phyloP scores from a whole-genome alignment of 2,888 invertebrate species.

The Hirtodrosophila duncani region DNA sequence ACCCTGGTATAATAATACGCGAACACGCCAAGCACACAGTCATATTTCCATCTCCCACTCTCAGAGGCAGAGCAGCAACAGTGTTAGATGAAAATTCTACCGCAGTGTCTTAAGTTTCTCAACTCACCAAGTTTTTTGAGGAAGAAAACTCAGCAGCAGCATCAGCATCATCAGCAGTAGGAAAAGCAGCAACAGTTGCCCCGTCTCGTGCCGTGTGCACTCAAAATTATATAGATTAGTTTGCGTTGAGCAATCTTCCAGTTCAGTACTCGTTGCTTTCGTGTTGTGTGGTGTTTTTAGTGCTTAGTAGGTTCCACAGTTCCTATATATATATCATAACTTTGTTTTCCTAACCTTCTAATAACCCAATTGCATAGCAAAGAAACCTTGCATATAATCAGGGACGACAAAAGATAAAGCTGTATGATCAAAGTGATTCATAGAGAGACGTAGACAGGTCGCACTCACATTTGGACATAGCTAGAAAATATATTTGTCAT shows the following conservation, averaged over 20 bases:
- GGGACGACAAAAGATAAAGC: too few species aligned
- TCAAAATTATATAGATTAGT: conserved; percentile 72
- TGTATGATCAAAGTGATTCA: too few species aligned
- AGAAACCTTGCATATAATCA: too few species aligned
- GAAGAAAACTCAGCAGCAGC: conserved; percentile 31
- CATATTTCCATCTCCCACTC: conserved; percentile 71
- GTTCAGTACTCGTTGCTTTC: conserved; percentile 64
- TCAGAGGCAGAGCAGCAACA: conserved; percentile 56
- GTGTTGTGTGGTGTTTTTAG: conserved; percentile 58
- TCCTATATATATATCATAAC: conserved; percentile 24
- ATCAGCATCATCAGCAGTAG: background rate
- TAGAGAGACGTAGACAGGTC: background rate
- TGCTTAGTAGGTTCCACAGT: conserved; percentile 62
- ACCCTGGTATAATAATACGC: too few species aligned
- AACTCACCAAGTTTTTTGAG: too few species aligned
- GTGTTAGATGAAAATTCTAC: conserved; percentile 52
- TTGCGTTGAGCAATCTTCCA: conserved; percentile 74
- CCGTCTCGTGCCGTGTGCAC: conserved; percentile 63
- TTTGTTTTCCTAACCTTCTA: too few species aligned
- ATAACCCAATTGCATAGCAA: too few species aligned
- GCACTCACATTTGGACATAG: too few species aligned
- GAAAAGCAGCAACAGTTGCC: conserved; percentile 38
- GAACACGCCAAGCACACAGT: conserved; percentile 10
- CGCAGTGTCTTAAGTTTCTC: conserved; percentile 68
- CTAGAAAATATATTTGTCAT: conserved; percentile 28